These are phyloP conservation scores for Scaptomyza polygonia DNA, from an alignment of 2,888 invertebrate species.

Conservation along the genomic window DNA sequence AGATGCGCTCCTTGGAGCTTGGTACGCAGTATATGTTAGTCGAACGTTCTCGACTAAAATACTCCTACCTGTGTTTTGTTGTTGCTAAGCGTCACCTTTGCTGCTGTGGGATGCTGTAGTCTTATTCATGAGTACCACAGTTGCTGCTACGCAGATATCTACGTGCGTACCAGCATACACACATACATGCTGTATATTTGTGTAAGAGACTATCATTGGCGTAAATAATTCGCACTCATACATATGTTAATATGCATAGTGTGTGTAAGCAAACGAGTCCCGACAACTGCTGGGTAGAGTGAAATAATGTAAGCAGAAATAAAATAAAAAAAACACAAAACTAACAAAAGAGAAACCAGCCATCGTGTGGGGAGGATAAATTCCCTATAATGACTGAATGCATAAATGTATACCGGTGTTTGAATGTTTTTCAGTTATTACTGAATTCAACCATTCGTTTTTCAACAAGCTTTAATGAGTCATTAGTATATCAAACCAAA, in stretches of 20 bases:
- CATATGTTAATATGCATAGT: slow-evolving; percentile 5
- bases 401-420: background rate
- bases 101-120: slow-evolving; percentile 46
- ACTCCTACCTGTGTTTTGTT: slow-evolving; percentile 18
- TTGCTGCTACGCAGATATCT: slow-evolving; percentile 43
- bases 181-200: slow-evolving; percentile 24
- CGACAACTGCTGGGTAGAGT: slow-evolving; percentile 20
- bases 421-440: too few relatives aligned
- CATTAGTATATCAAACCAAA: background rate
- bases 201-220: slow-evolving; percentile 23
- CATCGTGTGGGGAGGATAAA: background rate
- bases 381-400: background rate
- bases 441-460: too few relatives aligned
- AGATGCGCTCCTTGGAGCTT: background rate
- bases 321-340: slow-evolving; percentile 36
- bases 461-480: background rate
- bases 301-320: slow-evolving; percentile 30
- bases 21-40: background rate
- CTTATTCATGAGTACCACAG: slow-evolving; percentile 46
- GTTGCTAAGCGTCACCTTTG: slow-evolving; percentile 49
- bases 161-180: background rate
- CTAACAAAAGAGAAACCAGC: slow-evolving; percentile 10
- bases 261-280: slow-evolving; percentile 41
- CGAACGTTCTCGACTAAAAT: background rate
- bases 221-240: slow-evolving; percentile 18